These are phyloP conservation scores for Catostylus mosaicus DNA, from an alignment of 30 jellyfish, hydroid and myxozoan species.

Conservation along the genomic window DNA sequence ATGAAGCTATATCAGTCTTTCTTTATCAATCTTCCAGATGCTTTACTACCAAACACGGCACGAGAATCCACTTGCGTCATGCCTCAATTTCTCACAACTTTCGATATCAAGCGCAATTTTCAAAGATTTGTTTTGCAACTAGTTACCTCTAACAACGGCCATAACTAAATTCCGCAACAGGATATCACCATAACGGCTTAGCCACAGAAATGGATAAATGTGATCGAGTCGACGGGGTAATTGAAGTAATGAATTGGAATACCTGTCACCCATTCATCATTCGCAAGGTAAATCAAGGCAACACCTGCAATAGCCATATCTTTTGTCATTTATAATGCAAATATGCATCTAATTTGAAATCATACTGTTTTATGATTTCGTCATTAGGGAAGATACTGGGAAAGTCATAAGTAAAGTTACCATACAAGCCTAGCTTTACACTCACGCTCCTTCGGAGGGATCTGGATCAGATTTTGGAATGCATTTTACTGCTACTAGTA, in stretches of 20 bases:
- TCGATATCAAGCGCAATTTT: neutral
- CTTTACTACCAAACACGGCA: too few species aligned
- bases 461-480: too few species aligned
- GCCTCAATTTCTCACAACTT: too few species aligned
- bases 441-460: too few species aligned
- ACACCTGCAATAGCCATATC: neutral
- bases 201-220: neutral
- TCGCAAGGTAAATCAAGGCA: neutral
- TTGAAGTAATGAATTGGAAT: neutral
- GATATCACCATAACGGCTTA: neutral
- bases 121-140: neutral
- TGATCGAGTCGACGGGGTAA: neutral
- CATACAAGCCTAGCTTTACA: too few species aligned
- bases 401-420: too few species aligned
- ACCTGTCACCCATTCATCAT: neutral
- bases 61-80: too few species aligned
- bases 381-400: too few species aligned
- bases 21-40: too few species aligned
- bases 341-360: neutral
- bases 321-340: neutral
- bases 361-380: too few species aligned
- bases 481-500: too few species aligned
- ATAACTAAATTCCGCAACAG: neutral
- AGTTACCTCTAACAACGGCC: constrained; percentile 6
- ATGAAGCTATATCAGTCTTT: too few species aligned